Percentiles rank a stretch among this genome's conserved stretches.
Conservation (phyloP, 2,888 invertebrate genomes). For the Chalcosyrphus nemorum region DNA sequence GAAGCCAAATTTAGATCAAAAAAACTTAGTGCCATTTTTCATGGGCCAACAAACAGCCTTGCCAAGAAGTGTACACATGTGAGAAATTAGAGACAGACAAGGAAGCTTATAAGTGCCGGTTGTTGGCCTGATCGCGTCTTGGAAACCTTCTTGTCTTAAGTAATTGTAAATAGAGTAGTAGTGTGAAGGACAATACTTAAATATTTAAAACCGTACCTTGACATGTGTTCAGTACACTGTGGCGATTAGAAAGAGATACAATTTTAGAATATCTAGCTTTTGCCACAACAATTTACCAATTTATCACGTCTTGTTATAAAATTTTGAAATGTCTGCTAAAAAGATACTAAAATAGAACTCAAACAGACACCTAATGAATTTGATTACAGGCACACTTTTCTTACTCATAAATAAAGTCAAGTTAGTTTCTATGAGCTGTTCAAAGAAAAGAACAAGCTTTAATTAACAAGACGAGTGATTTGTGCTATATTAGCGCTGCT, state of each 20-base stretch:
- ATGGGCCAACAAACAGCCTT: slow-evolving; percentile 24
- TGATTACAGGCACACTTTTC: not conserved
- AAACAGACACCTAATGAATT: not conserved
- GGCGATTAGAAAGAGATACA: no score
- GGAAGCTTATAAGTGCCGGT: not conserved
- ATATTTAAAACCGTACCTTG: not conserved
- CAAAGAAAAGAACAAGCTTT: not conserved
- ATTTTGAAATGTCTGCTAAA: not conserved
- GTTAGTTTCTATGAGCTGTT: not conserved
- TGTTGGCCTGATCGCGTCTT: slow-evolving; percentile 5
- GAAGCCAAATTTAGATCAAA: slow-evolving; percentile 10
- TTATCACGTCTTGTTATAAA: not conserved
- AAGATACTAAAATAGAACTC: not conserved
- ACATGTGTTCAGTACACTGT: not conserved
- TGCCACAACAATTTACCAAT: no score
- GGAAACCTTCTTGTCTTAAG: not conserved
- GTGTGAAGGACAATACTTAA: not conserved
- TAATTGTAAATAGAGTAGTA: not conserved
- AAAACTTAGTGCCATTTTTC: slow-evolving; percentile 9
- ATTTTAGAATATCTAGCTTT: no score
- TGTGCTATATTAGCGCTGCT: not conserved
- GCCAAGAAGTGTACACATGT: slow-evolving; percentile 12
- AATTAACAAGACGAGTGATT: not conserved
- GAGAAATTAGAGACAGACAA: not conserved
- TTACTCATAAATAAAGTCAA: not conserved